Evolutionary conservation across 2,888 invertebrate genomes (phyloP).

Genomic region (Cheilosia soror): DNA sequence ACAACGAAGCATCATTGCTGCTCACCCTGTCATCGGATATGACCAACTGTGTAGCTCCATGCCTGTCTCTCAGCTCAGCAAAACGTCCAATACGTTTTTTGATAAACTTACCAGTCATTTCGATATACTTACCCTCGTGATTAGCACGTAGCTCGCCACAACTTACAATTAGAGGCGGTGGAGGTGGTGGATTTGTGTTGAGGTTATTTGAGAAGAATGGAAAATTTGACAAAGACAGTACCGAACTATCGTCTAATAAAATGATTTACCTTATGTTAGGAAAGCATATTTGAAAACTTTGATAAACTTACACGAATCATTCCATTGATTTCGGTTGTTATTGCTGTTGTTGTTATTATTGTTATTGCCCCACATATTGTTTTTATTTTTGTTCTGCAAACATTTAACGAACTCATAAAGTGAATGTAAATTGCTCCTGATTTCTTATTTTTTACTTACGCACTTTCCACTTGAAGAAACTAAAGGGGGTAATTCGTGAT

Average conservation of each 20-base stretch:
- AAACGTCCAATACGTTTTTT: slow-evolving; percentile 86
- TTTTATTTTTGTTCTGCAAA: slow-evolving; percentile 8
- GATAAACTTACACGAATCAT: slow-evolving; percentile 47
- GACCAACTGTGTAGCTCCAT: slow-evolving; percentile 86
- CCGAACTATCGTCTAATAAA: slow-evolving; percentile 18
- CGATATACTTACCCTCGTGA: slow-evolving; percentile 85
- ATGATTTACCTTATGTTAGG: not conserved
- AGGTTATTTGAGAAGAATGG: slow-evolving; percentile 79
- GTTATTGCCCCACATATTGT: slow-evolving; percentile 60
- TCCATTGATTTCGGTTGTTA: slow-evolving; percentile 45
- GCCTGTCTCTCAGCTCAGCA: slow-evolving; percentile 86
- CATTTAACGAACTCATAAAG: not conserved
- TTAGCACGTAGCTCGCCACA: slow-evolving; percentile 86
- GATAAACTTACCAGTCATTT: slow-evolving; percentile 87
- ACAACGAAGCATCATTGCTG: not conserved
- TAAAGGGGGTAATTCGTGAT: slow-evolving; percentile 11
- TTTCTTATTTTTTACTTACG: slow-evolving; percentile 49
- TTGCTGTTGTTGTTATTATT: slow-evolving; percentile 16
- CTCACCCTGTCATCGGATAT: slow-evolving; percentile 81
- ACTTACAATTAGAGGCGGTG: slow-evolving; percentile 81
- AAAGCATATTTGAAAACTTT: not conserved
- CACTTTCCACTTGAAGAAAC: slow-evolving; percentile 20
- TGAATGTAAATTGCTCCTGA: not conserved
- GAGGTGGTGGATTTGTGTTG: slow-evolving; percentile 82
- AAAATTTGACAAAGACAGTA: slow-evolving; percentile 42